phyloP scores from a whole-genome alignment of 2,797 vertebrate species.

The Urosaurus nigricauda region DNA sequence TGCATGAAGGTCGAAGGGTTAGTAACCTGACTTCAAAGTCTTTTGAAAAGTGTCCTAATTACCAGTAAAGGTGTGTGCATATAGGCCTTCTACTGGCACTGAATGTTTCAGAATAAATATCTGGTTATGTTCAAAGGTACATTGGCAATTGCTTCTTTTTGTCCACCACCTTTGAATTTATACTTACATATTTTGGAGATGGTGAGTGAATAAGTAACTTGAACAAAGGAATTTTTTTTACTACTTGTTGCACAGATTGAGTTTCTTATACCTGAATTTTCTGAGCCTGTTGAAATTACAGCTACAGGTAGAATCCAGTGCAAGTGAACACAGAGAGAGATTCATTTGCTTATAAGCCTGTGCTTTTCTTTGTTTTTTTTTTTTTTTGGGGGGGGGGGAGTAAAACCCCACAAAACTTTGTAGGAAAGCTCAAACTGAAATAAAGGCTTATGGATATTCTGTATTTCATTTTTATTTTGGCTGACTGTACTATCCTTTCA shows the following conservation, averaged over 20 bases:
- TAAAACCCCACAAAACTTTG: conserved; percentile 17
- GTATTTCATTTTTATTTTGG: conserved; percentile 23
- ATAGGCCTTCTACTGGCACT: neutral
- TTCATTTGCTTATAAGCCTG: conserved; percentile 33
- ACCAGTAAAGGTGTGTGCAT: conserved; percentile 32
- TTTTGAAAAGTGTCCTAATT: neutral
- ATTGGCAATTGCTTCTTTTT: conserved; percentile 46
- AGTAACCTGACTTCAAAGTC: conserved; percentile 11
- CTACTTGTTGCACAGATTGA: conserved; percentile 17
- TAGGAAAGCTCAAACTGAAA: conserved; percentile 65
- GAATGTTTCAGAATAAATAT: conserved; percentile 60
- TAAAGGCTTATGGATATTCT: conserved; percentile 68
- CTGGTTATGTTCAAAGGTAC: conserved; percentile 58
- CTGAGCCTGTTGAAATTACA: conserved; percentile 34
- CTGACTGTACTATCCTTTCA: neutral
- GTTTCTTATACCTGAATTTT: conserved; percentile 36
- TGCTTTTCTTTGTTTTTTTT: conserved; percentile 20
- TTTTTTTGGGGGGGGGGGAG: conserved; percentile 42
- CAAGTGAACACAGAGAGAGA: conserved; percentile 1
- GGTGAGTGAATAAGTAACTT: neutral
- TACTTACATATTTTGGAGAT: neutral
- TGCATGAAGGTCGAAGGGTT: conserved; percentile 25
- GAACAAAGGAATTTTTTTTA: conserved; percentile 33
- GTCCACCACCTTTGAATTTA: conserved; percentile 29
- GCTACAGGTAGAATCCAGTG: conserved; percentile 1